Evolutionary conservation across 2,888 invertebrate species (phyloP), one percentile per base, ranked within the genome.

Genomic region (Hydroisotoma schaefferi): DNA sequence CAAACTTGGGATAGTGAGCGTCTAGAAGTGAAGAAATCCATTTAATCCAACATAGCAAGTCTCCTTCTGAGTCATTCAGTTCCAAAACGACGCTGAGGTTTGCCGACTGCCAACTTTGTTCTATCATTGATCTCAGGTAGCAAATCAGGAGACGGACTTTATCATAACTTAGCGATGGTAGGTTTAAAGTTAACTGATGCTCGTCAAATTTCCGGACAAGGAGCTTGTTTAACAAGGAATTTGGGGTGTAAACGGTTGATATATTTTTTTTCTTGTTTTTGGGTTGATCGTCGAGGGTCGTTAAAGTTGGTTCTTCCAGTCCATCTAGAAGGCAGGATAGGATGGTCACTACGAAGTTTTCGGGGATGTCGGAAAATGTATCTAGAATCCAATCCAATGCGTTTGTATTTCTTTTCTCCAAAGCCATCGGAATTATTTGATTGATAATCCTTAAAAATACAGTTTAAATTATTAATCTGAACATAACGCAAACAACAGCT

Each of bases 1-100:
- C 67, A 53, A 69, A 69, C 15, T 67, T 59, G 2, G 69, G 61
- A 28, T 69, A 69, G 40, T 71, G 68, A 6, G 68, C 64, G 55
- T 71, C 69, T 1, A 71, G 22, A 18, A 71, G 20, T 4, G 59
- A 47, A 5, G 66, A 66, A 38, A 61, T 55, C 69, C 70, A 71
- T 10, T 57, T 67, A n/a, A 69, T 57, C 65, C 65, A 65, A 25
- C 37, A 40, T 18, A 20, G 5, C n/a, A 20, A 4, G 20, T 40
- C n/a, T 10, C 40, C 40, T 40, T 40, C 40, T 40, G 5, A 15
- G n/a, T n/a, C n/a, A n/a, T n/a, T n/a, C n/a, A n/a, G 5, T 5
- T 40, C 20, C 4, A 33, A 33, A 8, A 10, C 15, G 33, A 33
- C 15, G 33, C 18, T 20, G n/a, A n/a, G n/a, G n/a, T n/a, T n/a